A percentile compares a stretch with the other conserved stretches of the same genome.
Evolutionary conservation across 2,888 invertebrate species (phyloP).

Genomic region (Meteorus cinctellus): DNA sequence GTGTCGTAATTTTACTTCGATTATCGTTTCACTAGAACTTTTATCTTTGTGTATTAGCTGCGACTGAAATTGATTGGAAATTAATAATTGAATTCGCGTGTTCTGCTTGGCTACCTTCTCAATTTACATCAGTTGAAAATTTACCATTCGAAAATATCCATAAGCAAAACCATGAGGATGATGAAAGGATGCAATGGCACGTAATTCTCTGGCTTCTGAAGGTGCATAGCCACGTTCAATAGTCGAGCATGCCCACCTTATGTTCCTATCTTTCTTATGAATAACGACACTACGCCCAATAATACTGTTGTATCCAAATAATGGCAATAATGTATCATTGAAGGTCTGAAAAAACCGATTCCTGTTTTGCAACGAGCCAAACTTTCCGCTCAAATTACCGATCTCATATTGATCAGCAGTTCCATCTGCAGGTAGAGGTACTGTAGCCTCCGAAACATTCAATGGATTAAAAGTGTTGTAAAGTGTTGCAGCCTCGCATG

Average conservation of each 20-base stretch:
- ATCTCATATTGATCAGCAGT: constrained; percentile 90
- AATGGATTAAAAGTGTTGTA: constrained; percentile 93
- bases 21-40: constrained; percentile 89
- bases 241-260: constrained; percentile 88
- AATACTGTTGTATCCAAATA: constrained; percentile 88
- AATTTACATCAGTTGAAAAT: constrained; percentile 46
- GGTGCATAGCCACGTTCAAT: constrained; percentile 92
- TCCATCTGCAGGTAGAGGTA: constrained; percentile 80
- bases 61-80: constrained; percentile 74
- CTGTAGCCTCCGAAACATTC: constrained; percentile 78
- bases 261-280: constrained; percentile 79
- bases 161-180: constrained; percentile 89
- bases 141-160: constrained; percentile 89
- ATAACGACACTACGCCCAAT: constrained; percentile 91
- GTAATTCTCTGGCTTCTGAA: constrained; percentile 87
- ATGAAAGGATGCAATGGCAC: constrained; percentile 93
- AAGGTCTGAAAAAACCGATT: constrained; percentile 77
- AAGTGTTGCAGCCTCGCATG: constrained; percentile 87
- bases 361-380: constrained; percentile 82
- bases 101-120: neutral
- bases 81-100: neutral
- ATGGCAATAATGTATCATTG: constrained; percentile 87
- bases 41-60: constrained; percentile 92
- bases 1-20: constrained; percentile 92
- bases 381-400: constrained; percentile 91